Evolutionary conservation across 2,797 vertebrate species (phyloP).

Genomic region (Diceros bicornis): DNA sequence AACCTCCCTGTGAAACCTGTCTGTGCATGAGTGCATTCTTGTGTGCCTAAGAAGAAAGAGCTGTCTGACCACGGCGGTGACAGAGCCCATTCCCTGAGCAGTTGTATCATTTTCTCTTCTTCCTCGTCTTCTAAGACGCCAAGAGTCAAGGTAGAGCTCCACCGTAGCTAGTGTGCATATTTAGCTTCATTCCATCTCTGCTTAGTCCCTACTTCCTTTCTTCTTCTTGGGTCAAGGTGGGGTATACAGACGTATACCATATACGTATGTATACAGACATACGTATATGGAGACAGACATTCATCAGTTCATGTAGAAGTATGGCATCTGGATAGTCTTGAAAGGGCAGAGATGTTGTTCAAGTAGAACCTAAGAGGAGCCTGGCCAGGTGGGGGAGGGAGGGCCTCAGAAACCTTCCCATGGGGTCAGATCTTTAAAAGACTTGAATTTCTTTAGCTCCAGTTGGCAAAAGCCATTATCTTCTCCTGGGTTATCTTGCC

Average conservation of each 20-base stretch:
- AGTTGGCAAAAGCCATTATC: background rate
- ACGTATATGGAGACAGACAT: background rate
- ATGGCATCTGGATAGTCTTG: background rate
- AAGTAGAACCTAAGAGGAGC: background rate
- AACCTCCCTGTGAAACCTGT: background rate
- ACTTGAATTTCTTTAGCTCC: no score
- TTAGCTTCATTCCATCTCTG: fast-evolving
- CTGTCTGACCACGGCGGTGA: background rate
- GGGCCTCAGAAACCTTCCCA: background rate
- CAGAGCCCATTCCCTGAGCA: background rate
- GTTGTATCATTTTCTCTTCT: background rate
- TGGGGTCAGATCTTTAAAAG: background rate
- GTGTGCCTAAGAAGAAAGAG: background rate
- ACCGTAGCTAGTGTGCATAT: fast-evolving
- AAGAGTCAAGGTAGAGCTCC: background rate
- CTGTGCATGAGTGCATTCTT: no score
- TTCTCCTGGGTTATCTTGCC: background rate
- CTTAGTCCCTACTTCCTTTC: background rate
- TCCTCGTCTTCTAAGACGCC: background rate
- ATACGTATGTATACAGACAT: fast-evolving
- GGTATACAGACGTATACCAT: no score
- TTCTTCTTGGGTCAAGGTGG: background rate
- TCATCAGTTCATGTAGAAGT: fast-evolving
- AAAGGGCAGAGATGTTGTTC: background rate
- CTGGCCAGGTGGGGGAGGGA: background rate